These are phyloP conservation scores for Drosophila pegasa DNA, from an alignment of 2,888 invertebrate species.

Conservation along the genomic window DNA sequence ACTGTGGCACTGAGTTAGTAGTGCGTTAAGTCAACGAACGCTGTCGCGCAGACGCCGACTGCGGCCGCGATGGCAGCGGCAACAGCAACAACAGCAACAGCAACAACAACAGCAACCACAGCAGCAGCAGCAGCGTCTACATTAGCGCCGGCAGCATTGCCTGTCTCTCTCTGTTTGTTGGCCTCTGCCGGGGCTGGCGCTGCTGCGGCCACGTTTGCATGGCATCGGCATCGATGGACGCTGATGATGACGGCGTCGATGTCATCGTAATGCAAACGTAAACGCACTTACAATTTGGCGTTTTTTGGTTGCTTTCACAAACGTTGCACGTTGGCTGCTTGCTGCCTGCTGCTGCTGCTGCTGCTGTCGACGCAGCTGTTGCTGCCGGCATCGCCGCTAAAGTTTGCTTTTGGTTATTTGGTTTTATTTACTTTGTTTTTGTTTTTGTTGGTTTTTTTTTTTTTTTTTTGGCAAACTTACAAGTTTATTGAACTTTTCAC, in stretches of 20 bases:
- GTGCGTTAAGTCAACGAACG: conserved; percentile 83
- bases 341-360: conserved; percentile 19
- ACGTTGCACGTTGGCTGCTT: conserved; percentile 64
- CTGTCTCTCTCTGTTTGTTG: conserved; percentile 34
- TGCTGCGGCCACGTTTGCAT: conserved; percentile 52
- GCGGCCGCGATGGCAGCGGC: conserved; percentile 46
- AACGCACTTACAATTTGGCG: conserved; percentile 65
- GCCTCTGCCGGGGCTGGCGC: conserved; percentile 37
- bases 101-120: conserved; percentile 33
- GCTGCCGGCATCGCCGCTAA: conserved; percentile 46
- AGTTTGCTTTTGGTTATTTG: conserved; percentile 56
- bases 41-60: conserved; percentile 69
- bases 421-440: conserved; percentile 44
- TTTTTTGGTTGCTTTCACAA: conserved; percentile 70
- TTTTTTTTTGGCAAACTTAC: conserved; percentile 78
- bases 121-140: conserved; percentile 33
- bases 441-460: conserved; percentile 44
- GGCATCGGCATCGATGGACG: conserved; percentile 41
- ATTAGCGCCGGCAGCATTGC: conserved; percentile 40
- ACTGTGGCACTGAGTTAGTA: conserved; percentile 85
- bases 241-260: conserved; percentile 45
- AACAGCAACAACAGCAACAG: conserved; percentile 17
- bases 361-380: conserved; percentile 38
- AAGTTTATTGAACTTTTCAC: conserved; percentile 82
- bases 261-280: conserved; percentile 67